Evolutionary conservation across 2,797 vertebrate species (phyloP).

Genomic region (Anguilla anguilla): DNA sequence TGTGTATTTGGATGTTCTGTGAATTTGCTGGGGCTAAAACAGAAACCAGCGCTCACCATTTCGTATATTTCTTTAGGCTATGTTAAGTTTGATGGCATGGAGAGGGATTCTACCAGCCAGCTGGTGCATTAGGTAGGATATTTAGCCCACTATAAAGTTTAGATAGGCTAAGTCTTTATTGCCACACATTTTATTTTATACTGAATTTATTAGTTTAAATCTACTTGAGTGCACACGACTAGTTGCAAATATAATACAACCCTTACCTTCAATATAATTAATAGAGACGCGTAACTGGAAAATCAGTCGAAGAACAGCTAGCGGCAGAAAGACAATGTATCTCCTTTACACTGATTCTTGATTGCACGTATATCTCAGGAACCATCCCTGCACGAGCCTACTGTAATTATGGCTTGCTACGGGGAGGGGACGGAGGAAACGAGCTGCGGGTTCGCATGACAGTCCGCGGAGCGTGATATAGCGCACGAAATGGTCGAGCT

Average conservation of each 20-base stretch:
- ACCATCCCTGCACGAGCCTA: slow-evolving; percentile 48
- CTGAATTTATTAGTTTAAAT: background rate
- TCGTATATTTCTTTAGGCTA: background rate
- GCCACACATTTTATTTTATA: background rate
- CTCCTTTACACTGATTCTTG: slow-evolving; percentile 60
- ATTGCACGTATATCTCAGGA: slow-evolving; percentile 57
- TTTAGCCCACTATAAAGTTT: background rate
- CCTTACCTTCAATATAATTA: background rate
- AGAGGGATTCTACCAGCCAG: background rate
- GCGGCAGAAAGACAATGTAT: slow-evolving; percentile 57
- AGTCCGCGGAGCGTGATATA: background rate
- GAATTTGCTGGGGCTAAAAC: background rate
- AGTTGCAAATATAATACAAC: too few species aligned
- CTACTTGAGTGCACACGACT: too few species aligned
- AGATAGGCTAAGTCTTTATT: background rate
- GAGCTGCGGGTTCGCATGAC: slow-evolving; percentile 25
- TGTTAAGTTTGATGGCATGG: background rate
- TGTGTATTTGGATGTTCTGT: background rate
- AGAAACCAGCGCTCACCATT: slow-evolving; percentile 5
- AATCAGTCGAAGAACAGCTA: slow-evolving; percentile 28
- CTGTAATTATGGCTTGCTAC: slow-evolving; percentile 57
- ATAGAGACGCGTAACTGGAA: background rate
- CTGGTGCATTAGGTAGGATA: background rate
- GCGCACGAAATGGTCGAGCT: background rate
- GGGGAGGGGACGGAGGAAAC: slow-evolving; percentile 40